phyloP scores from a whole-genome alignment of 2,113 vertebrate genomes.

The Callaeas wilsoni region DNA sequence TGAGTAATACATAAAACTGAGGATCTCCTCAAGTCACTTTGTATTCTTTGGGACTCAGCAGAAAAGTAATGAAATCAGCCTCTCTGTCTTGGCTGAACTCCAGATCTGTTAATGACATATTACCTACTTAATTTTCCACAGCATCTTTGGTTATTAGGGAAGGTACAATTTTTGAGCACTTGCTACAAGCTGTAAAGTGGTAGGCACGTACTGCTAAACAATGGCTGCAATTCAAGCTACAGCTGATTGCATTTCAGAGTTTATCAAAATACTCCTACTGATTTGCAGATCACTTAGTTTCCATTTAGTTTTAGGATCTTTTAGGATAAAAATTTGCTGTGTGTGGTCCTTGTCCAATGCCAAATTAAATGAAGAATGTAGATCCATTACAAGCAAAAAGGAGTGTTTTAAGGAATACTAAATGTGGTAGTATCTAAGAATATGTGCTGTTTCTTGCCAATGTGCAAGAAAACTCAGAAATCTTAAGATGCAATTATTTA shows the following conservation, averaged over 20 bases:
- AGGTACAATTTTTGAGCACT: not conserved
- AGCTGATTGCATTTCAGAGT: not conserved
- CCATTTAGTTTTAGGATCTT: not conserved
- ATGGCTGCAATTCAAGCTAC: not conserved
- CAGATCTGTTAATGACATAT: not conserved
- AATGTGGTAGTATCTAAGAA: not conserved
- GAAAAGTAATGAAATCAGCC: not conserved
- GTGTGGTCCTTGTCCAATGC: not conserved
- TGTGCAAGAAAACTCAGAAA: not conserved
- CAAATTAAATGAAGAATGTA: not conserved
- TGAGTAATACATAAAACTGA: not conserved
- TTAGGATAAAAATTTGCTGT: not conserved
- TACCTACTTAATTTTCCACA: not conserved
- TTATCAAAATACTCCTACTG: not conserved
- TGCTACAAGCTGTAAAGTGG: not conserved
- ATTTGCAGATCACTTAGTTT: not conserved
- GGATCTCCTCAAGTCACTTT: not conserved
- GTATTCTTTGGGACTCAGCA: not conserved
- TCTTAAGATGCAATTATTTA: not conserved
- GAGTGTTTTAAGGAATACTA: not conserved
- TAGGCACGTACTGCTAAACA: not conserved
- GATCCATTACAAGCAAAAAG: not conserved
- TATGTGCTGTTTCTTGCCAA: not conserved
- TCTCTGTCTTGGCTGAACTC: not conserved
- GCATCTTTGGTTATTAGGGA: not conserved